These are phyloP conservation scores for Ceyx cyanopectus DNA, from an alignment of 2,113 vertebrate species.

Conservation along the genomic window DNA sequence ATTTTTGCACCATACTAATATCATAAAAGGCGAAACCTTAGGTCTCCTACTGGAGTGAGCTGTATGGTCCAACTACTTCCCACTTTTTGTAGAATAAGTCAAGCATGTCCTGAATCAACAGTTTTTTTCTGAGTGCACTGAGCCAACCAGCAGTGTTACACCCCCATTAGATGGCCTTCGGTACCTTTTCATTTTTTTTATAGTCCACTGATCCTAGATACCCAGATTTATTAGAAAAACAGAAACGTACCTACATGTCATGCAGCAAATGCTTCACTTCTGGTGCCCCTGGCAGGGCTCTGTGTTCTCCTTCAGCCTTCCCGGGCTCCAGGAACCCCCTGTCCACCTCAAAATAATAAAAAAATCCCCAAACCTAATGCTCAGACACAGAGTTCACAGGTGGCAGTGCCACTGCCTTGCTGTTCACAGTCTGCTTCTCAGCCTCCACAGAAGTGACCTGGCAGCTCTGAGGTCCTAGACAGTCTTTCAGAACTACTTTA, in stretches of 20 bases:
- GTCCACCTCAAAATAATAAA: no score
- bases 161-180: background rate
- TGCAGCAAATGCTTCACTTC: background rate
- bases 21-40: conserved; percentile 14
- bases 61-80: background rate
- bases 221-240: background rate
- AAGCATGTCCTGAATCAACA: background rate
- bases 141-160: background rate
- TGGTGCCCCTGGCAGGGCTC: no score
- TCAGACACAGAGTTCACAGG: no score
- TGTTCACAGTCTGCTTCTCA: background rate
- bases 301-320: no score
- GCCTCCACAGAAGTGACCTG: background rate
- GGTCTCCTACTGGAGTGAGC: background rate
- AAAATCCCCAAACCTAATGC: no score
- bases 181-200: background rate
- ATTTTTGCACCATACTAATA: conserved; percentile 5
- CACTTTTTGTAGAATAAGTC: background rate
- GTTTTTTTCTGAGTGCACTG: background rate
- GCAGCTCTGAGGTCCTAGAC: background rate
- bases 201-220: background rate
- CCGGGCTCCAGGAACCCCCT: no score
- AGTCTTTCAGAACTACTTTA: background rate
- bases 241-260: background rate
- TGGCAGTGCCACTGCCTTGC: no score